phyloP scores from a whole-genome alignment of 2,113 vertebrate species.

The Panurus biarmicus region DNA sequence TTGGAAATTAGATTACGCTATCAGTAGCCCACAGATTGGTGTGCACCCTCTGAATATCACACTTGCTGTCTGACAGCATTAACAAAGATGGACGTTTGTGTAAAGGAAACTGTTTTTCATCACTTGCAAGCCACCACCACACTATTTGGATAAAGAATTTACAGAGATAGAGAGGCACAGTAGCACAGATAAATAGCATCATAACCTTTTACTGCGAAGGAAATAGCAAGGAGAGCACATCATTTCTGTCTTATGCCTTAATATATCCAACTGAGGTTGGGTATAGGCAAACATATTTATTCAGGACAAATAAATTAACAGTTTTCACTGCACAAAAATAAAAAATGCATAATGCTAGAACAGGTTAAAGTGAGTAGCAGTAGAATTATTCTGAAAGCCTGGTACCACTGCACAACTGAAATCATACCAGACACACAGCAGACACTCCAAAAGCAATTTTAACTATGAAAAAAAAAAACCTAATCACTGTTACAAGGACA shows the following conservation, averaged over 20 bases:
- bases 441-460: background rate
- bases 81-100: slow-evolving; percentile 20
- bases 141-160: slow-evolving; percentile 30
- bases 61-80: slow-evolving; percentile 8
- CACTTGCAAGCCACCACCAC: slow-evolving; percentile 45
- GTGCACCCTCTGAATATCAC: slow-evolving; percentile 9
- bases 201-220: background rate
- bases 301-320: background rate
- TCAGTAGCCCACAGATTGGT: slow-evolving; percentile 13
- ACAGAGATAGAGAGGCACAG: slow-evolving; percentile 35
- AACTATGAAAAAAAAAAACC: background rate
- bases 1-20: slow-evolving; percentile 48
- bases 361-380: background rate
- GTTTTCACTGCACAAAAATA: background rate
- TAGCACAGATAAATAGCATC: slow-evolving; percentile 30
- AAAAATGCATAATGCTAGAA: background rate
- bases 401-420: background rate
- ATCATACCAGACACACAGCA: background rate
- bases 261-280: background rate
- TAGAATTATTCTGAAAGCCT: background rate
- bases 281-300: background rate
- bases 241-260: background rate
- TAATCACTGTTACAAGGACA: background rate
- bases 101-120: slow-evolving; percentile 60
- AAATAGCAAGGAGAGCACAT: background rate